Percentiles rank a stretch among this genome's conserved stretches.
Conservation (phyloP, 2,888 invertebrate species). For the Globia sparganii region DNA sequence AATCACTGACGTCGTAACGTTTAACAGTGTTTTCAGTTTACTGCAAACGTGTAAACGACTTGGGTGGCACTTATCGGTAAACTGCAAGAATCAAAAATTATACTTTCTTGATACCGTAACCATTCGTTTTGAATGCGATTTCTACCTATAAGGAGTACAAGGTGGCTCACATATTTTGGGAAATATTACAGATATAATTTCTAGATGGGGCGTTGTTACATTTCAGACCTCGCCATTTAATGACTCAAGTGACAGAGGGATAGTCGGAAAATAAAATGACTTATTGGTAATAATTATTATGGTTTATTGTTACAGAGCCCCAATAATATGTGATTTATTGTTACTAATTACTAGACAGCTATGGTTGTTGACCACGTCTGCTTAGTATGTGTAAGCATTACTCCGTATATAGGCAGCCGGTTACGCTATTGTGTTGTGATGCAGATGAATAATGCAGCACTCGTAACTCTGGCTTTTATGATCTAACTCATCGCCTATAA, state of each 20-base stretch:
- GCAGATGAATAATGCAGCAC: conserved; percentile 80
- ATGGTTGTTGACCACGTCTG: conserved; percentile 72
- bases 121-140: conserved; percentile 4
- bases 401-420: conserved; percentile 67
- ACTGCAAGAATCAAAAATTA: conserved; percentile 35
- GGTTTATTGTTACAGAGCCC: conserved; percentile 25
- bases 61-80: conserved; percentile 51
- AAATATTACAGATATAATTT: conserved; percentile 20
- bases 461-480: conserved; percentile 77
- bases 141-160: conserved; percentile 32
- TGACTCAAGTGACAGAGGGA: background rate
- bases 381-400: conserved; percentile 75
- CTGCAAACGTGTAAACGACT: conserved; percentile 36
- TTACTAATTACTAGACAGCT: conserved; percentile 62
- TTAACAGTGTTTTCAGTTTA: conserved; percentile 46
- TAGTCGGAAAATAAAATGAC: conserved; percentile 23
- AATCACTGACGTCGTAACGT: conserved; percentile 37
- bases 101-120: conserved; percentile 33
- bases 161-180: conserved; percentile 22
- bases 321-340: conserved; percentile 60
- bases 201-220: conserved; percentile 19
- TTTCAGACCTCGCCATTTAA: background rate
- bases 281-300: conserved; percentile 30
- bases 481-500: conserved; percentile 73
- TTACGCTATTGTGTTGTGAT: conserved; percentile 76